Evolutionary conservation across 1,140 invertebrate genomes (phyloP), one percentile per base, ranked within the genome.

Genomic region (Heliconius melpomene): DNA sequence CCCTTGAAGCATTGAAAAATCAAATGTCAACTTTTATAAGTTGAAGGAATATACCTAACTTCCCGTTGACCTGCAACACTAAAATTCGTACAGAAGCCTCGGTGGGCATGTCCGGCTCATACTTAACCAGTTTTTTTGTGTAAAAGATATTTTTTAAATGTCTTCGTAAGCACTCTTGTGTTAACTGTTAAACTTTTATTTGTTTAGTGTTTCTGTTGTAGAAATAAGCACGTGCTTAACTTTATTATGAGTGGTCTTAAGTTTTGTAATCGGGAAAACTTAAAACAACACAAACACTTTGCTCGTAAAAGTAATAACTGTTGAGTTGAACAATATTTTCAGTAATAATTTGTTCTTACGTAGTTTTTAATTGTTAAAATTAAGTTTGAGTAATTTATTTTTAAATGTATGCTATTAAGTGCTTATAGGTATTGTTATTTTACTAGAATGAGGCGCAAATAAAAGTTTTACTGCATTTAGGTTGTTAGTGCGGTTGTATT

Each of bases 301-400:
- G 71, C 71, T 72, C 71, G 20, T 72, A 72, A 72, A 72, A 72
- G 70, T 72, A 72, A 72, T 72, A 72, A 72, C 71, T 66, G 60
- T 66, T 66, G 60, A 66, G 26, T 29, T 26, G 9, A 66, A 66
- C 60, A 29, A 66, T 66, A 66, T 29, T 66, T 66, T 29, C 11
- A 66, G 13, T n/a, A 16, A 66, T 66, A 66, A 66, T 66, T 66
- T 66, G 60, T 66, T 66, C 60, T 29, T 23, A 11, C 54, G 54
- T 29, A 29, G 23, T 66, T 66, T 66, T 29, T 26, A 66, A 66
- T 66, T 29, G 60, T 66, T 66, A 18, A 66, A 1, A 29, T 13
- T 66, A 13, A 29, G 60, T 66, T 66, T 57, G 8, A 23, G 8
- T 57, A 57, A 66, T 26, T 66, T 66, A 0, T 26, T 66, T 66